These are phyloP conservation scores for Oegoconia quadripuncta DNA, from an alignment of 2,888 invertebrate species.

Conservation along the genomic window DNA sequence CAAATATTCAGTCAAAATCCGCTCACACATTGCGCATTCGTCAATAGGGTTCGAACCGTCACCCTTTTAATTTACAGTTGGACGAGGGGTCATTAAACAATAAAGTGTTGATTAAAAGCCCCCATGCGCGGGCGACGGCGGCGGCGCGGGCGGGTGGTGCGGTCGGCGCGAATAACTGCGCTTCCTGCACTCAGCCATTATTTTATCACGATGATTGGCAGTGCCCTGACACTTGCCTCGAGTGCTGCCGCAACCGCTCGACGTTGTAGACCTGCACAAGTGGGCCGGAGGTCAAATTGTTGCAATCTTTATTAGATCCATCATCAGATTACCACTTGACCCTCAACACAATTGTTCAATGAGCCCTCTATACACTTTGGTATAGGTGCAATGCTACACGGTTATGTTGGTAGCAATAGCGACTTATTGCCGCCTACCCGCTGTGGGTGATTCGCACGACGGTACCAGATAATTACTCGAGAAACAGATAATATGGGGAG, in stretches of 20 bases:
- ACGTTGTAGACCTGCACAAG: too few species aligned
- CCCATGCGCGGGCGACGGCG: slow-evolving; percentile 64
- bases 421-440: too few species aligned
- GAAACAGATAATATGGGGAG: slow-evolving; percentile 51
- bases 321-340: too few species aligned
- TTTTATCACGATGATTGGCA: slow-evolving; percentile 78
- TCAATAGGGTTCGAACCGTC: slow-evolving; percentile 76
- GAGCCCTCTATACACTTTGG: too few species aligned
- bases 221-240: slow-evolving; percentile 37
- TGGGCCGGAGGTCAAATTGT: too few species aligned
- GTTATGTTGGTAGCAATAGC: too few species aligned
- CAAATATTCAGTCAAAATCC: slow-evolving; percentile 64
- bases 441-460: slow-evolving; percentile 13
- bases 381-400: too few species aligned
- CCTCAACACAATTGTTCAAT: too few species aligned
- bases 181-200: slow-evolving; percentile 71
- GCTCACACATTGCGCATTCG: slow-evolving; percentile 68
- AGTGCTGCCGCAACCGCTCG: slow-evolving; percentile 22
- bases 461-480: slow-evolving; percentile 56
- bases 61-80: slow-evolving; percentile 78
- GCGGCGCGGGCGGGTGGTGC: slow-evolving; percentile 28
- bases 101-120: slow-evolving; percentile 80
- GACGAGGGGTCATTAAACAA: slow-evolving; percentile 79
- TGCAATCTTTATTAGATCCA: too few species aligned
- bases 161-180: slow-evolving; percentile 67